Percentiles rank a stretch among this genome's conserved stretches.
Conservation (phyloP, 2,888 invertebrate genomes). For the Diadegma fenestrale region DNA sequence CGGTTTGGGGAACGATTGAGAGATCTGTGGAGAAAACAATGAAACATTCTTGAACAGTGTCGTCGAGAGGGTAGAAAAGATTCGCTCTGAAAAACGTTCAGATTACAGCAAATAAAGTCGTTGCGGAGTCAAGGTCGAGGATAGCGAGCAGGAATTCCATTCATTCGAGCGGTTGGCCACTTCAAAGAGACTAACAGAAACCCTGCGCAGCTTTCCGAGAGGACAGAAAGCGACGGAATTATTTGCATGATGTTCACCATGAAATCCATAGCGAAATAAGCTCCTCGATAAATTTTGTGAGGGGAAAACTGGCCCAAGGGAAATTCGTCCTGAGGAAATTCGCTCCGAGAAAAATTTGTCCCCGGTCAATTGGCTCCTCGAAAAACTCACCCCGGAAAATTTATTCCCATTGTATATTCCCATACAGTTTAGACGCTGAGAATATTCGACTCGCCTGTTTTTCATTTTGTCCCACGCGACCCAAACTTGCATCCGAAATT, state of each 20-base stretch:
- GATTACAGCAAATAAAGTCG: conserved; percentile 20
- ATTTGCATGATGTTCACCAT: not conserved
- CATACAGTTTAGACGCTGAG: too few species aligned
- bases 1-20: not conserved
- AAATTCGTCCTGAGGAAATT: too few species aligned
- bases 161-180: not conserved
- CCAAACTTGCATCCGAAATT: too few species aligned
- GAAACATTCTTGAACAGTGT: conserved; percentile 28
- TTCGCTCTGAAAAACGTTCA: conserved; percentile 1
- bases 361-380: too few species aligned
- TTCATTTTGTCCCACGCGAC: too few species aligned
- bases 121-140: conserved; percentile 26
- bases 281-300: not conserved
- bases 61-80: conserved; percentile 9
- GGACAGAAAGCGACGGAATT: not conserved
- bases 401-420: too few species aligned
- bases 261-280: not conserved
- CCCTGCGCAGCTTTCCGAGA: not conserved
- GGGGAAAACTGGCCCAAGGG: too few species aligned
- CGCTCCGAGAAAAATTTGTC: too few species aligned
- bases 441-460: too few species aligned
- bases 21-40: conserved; percentile 2
- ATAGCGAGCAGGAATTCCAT: not conserved
- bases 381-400: too few species aligned
- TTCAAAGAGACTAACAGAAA: not conserved